Evolutionary conservation across 2,113 vertebrate genomes (phyloP).

Genomic region (Microcebus griseorufus): DNA sequence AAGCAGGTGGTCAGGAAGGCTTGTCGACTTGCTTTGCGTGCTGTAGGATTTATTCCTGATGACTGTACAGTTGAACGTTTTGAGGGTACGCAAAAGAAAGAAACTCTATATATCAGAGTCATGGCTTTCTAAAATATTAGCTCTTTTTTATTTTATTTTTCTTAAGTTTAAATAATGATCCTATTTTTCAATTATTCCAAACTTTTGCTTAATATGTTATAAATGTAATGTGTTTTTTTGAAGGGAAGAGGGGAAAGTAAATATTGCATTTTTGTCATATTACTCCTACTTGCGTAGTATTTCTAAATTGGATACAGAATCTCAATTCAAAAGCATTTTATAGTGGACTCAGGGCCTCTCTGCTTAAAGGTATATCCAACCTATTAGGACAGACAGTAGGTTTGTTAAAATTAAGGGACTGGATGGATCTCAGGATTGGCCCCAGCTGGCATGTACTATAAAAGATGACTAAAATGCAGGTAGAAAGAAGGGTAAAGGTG

Average conservation of each 20-base stretch:
- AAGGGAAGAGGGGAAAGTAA: not conserved
- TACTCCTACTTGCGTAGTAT: not conserved
- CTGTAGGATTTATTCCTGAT: slow-evolving; percentile 79
- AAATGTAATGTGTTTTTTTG: not conserved
- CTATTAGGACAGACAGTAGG: not conserved
- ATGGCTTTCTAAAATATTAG: not conserved
- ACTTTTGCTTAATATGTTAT: not conserved
- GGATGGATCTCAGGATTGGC: not conserved
- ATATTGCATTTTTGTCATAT: not conserved
- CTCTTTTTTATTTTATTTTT: not conserved
- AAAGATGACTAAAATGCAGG: not conserved
- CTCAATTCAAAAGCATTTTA: slow-evolving; percentile 19
- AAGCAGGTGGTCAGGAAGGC: slow-evolving; percentile 87
- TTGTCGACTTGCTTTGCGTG: slow-evolving; percentile 82
- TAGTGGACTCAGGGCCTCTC: not conserved
- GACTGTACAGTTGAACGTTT: slow-evolving; percentile 23
- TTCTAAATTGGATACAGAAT: not conserved
- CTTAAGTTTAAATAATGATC: not conserved
- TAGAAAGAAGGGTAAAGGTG: not conserved
- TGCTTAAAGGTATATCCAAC: not conserved
- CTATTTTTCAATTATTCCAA: not conserved
- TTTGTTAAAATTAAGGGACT: slow-evolving; percentile 34
- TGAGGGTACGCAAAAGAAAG: slow-evolving; percentile 63
- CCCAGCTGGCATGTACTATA: not conserved
- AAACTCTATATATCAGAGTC: not conserved